phyloP scores from a whole-genome alignment of 1,140 invertebrate genomes.

The Meloidogyne chitwoodi region DNA sequence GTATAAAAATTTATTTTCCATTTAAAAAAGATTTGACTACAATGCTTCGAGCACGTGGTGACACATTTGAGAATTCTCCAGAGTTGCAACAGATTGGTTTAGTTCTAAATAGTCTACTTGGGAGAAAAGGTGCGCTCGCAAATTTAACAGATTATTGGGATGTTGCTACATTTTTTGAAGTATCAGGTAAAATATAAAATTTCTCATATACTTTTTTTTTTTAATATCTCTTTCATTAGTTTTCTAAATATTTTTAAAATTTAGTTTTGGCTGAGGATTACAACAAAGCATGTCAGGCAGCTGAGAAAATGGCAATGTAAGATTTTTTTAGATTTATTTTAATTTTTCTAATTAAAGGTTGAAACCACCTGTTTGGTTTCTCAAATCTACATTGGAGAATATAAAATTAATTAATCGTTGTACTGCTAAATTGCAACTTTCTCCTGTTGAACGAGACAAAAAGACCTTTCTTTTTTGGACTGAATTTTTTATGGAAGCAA shows the following conservation, averaged over 20 bases:
- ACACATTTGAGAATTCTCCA: slow-evolving; percentile 84
- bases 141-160: slow-evolving; percentile 97
- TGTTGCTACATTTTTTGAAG: slow-evolving; percentile 98
- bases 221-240: slow-evolving; percentile 18
- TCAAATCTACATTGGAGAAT: slow-evolving; percentile 96
- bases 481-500: slow-evolving; percentile 94
- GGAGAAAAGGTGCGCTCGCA: slow-evolving; percentile 88
- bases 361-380: slow-evolving; percentile 96
- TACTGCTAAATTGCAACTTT: slow-evolving; percentile 51
- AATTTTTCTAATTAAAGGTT: slow-evolving; percentile 61
- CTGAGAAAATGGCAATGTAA: slow-evolving; percentile 92
- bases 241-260: not conserved
- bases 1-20: not conserved
- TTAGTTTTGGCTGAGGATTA: slow-evolving; percentile 89
- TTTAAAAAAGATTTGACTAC: slow-evolving; percentile 76
- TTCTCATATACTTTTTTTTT: too few relatives aligned
- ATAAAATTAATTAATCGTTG: slow-evolving; percentile 82
- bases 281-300: slow-evolving; percentile 89
- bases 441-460: slow-evolving; percentile 60
- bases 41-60: slow-evolving; percentile 90
- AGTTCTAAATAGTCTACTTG: slow-evolving; percentile 92
- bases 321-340: not conserved
- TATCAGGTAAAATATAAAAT: slow-evolving; percentile 66
- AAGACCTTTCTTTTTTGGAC: slow-evolving; percentile 77
- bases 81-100: slow-evolving; percentile 85